phyloP scores from a whole-genome alignment of 1,140 invertebrate genomes.

The Drosophila kikkawai region DNA sequence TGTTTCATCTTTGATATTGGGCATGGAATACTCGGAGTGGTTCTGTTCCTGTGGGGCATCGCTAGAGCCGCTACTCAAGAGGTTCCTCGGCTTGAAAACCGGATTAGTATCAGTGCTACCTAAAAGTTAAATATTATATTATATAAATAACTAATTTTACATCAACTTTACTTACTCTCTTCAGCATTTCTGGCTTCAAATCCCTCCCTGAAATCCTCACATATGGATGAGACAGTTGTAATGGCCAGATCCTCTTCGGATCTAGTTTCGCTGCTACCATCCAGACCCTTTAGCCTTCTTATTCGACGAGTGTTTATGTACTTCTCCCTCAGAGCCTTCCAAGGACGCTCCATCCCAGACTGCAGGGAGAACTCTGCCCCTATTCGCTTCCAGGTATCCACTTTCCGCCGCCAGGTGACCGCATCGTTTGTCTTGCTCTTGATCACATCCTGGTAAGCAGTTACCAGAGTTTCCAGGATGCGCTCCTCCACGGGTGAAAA shows the following conservation, averaged over 20 bases:
- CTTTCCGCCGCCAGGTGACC: background rate
- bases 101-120: background rate
- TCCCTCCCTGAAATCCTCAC: background rate
- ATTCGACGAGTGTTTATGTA: background rate
- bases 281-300: background rate
- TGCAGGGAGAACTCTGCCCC: background rate
- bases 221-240: background rate
- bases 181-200: background rate
- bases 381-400: constrained; percentile 13
- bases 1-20: background rate
- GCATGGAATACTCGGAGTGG: background rate
- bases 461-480: constrained; percentile 10
- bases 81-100: background rate
- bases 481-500: constrained; percentile 3
- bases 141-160: background rate
- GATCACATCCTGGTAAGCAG: background rate
- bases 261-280: background rate
- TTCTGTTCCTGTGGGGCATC: background rate
- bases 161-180: background rate
- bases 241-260: background rate
- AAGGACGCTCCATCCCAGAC: background rate
- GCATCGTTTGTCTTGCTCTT: constrained; percentile 8
- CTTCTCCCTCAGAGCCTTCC: constrained; percentile 11
- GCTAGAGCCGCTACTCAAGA: background rate
- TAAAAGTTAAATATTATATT: background rate